Evolutionary conservation across 2,113 vertebrate genomes (phyloP).

Genomic region (Halichoerus grypus): DNA sequence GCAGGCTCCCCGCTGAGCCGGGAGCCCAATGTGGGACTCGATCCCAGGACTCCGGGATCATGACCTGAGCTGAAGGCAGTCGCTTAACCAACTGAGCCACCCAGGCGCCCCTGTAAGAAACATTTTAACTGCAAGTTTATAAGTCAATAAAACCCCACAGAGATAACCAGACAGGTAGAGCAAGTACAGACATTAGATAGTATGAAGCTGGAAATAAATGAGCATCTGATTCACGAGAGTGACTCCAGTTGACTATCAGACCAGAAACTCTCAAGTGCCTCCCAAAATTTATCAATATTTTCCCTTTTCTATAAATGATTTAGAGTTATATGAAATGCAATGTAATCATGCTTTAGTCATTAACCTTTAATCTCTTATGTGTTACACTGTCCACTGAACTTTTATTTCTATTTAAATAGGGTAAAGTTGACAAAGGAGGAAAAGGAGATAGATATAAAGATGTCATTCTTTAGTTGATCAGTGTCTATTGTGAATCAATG

Average conservation of each 20-base stretch:
- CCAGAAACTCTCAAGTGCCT: not conserved
- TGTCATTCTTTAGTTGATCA: not conserved
- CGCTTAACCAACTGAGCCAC: too few relatives aligned
- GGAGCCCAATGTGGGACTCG: too few relatives aligned
- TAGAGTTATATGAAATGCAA: not conserved
- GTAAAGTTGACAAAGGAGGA: not conserved
- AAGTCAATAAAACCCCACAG: not conserved
- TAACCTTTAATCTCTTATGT: not conserved
- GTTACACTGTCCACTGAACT: not conserved
- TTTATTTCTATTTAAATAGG: not conserved
- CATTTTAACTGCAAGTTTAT: not conserved
- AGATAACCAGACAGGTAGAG: not conserved
- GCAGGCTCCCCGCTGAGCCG: too few relatives aligned
- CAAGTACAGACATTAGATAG: not conserved
- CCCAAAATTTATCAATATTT: not conserved
- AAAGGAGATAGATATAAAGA: not conserved
- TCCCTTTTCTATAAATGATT: not conserved
- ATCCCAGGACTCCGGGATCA: too few relatives aligned
- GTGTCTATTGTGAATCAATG: not conserved
- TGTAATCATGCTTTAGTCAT: not conserved
- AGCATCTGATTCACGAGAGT: not conserved
- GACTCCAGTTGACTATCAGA: not conserved
- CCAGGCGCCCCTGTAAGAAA: not conserved
- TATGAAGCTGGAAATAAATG: not conserved
- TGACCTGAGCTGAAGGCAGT: too few relatives aligned